Conservation (phyloP, 2,797 vertebrate genomes). For the Sebastes ruberrimus region DNA sequence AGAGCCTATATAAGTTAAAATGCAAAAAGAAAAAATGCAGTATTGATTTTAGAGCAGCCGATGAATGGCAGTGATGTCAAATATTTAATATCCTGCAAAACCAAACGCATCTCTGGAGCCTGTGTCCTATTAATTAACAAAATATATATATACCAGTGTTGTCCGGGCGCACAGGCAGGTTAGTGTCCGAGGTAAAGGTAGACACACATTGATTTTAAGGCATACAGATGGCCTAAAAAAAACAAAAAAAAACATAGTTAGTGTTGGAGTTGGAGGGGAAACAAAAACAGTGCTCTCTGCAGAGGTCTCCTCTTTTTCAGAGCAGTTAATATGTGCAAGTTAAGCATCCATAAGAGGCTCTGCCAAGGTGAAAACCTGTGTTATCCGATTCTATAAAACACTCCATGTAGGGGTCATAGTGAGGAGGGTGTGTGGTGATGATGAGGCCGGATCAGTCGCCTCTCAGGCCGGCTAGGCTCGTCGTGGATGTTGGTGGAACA, state of each 20-base stretch:
- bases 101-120: slow-evolving; percentile 21
- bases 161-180: slow-evolving; percentile 45
- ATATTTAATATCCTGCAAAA: slow-evolving; percentile 45
- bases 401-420: slow-evolving; percentile 41
- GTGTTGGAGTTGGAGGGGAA: slow-evolving; percentile 18
- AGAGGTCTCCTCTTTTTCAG: slow-evolving; percentile 46
- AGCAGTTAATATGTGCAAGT: slow-evolving; percentile 54
- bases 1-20: slow-evolving; percentile 63
- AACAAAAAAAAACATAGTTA: slow-evolving; percentile 48
- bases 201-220: slow-evolving; percentile 77
- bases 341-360: slow-evolving; percentile 62
- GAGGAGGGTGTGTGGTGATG: background rate
- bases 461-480: slow-evolving; percentile 36
- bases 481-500: slow-evolving; percentile 45
- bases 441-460: slow-evolving; percentile 54
- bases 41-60: slow-evolving; percentile 49
- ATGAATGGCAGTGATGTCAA: slow-evolving; percentile 66
- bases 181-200: slow-evolving; percentile 62
- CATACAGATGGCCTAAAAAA: slow-evolving; percentile 73
- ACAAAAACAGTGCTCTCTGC: slow-evolving; percentile 53
- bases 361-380: slow-evolving; percentile 50
- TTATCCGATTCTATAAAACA: slow-evolving; percentile 73
- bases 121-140: slow-evolving; percentile 33
- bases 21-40: slow-evolving; percentile 46
- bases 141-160: slow-evolving; percentile 38